Percentiles rank a stretch among this genome's conserved stretches.
phyloP scores from a whole-genome alignment of 2,888 invertebrate genomes.

The Tetragnatha montana region DNA sequence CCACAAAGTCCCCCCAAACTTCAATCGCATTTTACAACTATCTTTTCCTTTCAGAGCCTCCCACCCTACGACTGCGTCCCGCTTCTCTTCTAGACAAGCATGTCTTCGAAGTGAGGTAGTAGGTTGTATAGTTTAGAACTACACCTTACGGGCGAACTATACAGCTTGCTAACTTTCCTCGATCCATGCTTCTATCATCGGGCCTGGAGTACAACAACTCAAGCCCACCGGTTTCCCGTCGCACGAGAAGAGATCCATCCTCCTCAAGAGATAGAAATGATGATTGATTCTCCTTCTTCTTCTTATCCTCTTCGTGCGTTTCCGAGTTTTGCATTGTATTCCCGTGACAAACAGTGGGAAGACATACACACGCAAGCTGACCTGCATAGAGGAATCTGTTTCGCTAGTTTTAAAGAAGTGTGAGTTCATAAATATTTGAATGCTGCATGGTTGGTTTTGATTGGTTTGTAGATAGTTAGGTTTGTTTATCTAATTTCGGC shows the following conservation, averaged over 20 bases:
- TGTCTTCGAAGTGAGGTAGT: slow-evolving; percentile 89
- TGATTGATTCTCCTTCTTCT: background rate
- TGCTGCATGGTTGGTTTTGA: too few relatives aligned
- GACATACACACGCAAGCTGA: too few relatives aligned
- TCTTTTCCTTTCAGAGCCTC: slow-evolving; percentile 2
- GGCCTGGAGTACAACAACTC: background rate
- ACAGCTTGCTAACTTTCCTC: slow-evolving; percentile 98
- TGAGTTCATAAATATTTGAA: too few relatives aligned
- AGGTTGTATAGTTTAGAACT: slow-evolving; percentile 98
- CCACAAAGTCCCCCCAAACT: too few relatives aligned
- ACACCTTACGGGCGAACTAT: slow-evolving; percentile 92
- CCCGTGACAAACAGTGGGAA: too few relatives aligned
- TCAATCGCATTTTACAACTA: too few relatives aligned
- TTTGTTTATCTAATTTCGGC: too few relatives aligned
- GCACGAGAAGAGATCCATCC: background rate
- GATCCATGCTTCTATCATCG: slow-evolving; percentile 73
- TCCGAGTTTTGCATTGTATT: background rate
- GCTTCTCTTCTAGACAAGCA: slow-evolving; percentile 17
- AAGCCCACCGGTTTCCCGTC: slow-evolving; percentile 11
- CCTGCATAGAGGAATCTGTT: too few relatives aligned
- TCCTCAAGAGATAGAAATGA: slow-evolving; percentile 3
- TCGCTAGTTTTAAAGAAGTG: too few relatives aligned
- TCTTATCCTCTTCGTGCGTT: background rate
- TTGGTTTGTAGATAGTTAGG: too few relatives aligned
- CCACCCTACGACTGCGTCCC: background rate